Base-by-base conservation (phyloP, 2,797 vertebrate species). In the Cottoperca gobio region DNA sequence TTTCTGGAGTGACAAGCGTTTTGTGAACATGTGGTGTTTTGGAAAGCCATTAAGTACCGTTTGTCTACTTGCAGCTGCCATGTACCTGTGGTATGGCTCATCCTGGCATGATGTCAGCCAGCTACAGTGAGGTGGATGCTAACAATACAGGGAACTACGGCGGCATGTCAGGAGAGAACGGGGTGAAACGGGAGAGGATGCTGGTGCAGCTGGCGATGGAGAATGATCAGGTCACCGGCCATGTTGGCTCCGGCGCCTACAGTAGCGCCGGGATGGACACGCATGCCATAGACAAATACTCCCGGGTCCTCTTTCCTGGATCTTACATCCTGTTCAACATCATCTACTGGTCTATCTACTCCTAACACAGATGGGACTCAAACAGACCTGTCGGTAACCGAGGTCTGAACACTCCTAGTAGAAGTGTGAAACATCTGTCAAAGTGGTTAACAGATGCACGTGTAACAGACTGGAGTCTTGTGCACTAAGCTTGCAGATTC, bases 331-430 rank as follows among this genome's bases (percentile, higher is more conserved):
- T 97, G 49, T 99, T 99, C 89, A 99, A 98, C 70, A 86, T 98
- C 86, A 96, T 98, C 93, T 99, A 99, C 90, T 99, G 97, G 97
- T 96, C 96, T 9, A 96, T 97, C 89, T 98, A 98, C 90, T 96
- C 93, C 55, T 97, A 96, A 90, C 79, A 43, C 79, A 48, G 23
- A 52, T 7, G 33, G 16, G 23, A 37, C 40, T 46, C 19, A 45
- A 31, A 53, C 26, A 46, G 14, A 54, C 39, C 16, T 13, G 10
- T 37, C 12, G 13, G 13, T 31, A 14, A 33, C 14, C 6, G 0
- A 19, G 17, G 28, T 61, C 11, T 46, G 19, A 50, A 35, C 23
- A 24, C n/a, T 45, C 33, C 0, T 6, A 19, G 2, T 6, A 17
- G 16, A 48, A 19, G 28, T 61, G 12, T 7, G 13, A 31, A 33